phyloP scores from a whole-genome alignment of 2,888 invertebrate genomes.

The Nephrotoma guestfalica region DNA sequence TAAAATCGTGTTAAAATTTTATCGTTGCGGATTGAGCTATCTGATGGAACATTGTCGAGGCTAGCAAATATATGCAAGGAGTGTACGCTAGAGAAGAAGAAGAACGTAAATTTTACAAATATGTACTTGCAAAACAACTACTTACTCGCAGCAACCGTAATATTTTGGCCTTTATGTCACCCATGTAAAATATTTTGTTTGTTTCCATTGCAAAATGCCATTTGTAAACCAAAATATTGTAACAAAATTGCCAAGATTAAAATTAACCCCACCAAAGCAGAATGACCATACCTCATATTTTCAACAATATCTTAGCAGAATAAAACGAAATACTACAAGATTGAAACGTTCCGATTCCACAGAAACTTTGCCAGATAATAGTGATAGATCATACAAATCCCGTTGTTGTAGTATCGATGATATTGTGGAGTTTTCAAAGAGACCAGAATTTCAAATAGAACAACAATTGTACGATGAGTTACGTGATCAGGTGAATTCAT shows the following conservation, averaged over 20 bases:
- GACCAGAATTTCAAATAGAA: neutral
- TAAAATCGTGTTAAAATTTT: no score
- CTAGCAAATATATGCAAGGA: no score
- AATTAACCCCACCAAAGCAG: neutral
- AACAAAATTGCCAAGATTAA: neutral
- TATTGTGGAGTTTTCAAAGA: neutral
- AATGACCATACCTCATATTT: neutral
- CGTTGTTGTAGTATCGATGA: neutral
- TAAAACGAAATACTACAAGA: neutral
- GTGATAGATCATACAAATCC: neutral
- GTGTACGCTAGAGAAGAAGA: no score
- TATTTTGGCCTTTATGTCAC: neutral
- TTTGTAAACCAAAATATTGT: neutral
- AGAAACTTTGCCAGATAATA: neutral
- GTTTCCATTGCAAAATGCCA: neutral
- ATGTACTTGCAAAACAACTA: no score
- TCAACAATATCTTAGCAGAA: neutral
- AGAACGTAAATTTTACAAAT: no score
- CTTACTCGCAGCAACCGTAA: neutral
- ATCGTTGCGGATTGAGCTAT: no score
- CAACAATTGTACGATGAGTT: neutral
- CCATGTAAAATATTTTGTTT: neutral
- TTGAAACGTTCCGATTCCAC: neutral
- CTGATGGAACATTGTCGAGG: no score
- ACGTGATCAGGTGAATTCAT: neutral